Conservation (phyloP, 2,113 vertebrate genomes). For the Lipophrys pholis region DNA sequence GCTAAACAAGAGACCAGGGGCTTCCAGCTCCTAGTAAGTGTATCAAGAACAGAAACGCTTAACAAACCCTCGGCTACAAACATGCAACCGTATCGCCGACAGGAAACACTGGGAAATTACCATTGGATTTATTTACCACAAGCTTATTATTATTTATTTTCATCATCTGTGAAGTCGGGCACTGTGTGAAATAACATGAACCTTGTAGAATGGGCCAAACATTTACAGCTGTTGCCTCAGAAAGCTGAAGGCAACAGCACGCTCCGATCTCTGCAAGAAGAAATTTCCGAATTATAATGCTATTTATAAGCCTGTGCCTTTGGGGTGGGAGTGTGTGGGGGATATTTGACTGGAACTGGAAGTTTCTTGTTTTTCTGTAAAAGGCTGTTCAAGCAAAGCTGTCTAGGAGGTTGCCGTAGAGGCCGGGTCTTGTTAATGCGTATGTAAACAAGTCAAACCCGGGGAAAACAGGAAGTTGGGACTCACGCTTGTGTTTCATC, state of each 20-base stretch:
- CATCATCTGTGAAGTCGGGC: slow-evolving; percentile 40
- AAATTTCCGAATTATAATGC: slow-evolving; percentile 60
- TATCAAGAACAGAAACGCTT: slow-evolving; percentile 58
- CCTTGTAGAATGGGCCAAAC: slow-evolving; percentile 41
- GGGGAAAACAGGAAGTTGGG: neutral
- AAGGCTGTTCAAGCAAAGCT: slow-evolving; percentile 31
- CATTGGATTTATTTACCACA: slow-evolving; percentile 49
- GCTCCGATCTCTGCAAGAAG: slow-evolving; percentile 33
- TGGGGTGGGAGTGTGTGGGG: neutral
- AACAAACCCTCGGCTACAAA: slow-evolving; percentile 51
- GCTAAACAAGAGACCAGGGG: slow-evolving; percentile 72
- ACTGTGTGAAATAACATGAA: slow-evolving; percentile 27
- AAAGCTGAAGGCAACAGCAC: slow-evolving; percentile 55
- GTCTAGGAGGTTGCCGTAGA: slow-evolving; percentile 6
- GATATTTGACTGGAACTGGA: slow-evolving; percentile 40
- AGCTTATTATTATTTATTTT: slow-evolving; percentile 49
- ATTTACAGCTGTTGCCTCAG: slow-evolving; percentile 57
- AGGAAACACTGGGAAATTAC: slow-evolving; percentile 37
- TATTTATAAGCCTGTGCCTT: slow-evolving; percentile 66
- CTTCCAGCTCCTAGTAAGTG: slow-evolving; percentile 46
- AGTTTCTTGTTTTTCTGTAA: slow-evolving; percentile 50
- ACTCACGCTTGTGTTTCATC: slow-evolving; percentile 20
- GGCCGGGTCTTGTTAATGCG: neutral
- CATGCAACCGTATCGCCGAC: slow-evolving; percentile 31
- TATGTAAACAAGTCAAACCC: slow-evolving; percentile 25